Percentiles rank a stretch among this genome's conserved stretches.
Conservation (phyloP, 2,888 invertebrate species). For the Nephrotoma appendiculata region DNA sequence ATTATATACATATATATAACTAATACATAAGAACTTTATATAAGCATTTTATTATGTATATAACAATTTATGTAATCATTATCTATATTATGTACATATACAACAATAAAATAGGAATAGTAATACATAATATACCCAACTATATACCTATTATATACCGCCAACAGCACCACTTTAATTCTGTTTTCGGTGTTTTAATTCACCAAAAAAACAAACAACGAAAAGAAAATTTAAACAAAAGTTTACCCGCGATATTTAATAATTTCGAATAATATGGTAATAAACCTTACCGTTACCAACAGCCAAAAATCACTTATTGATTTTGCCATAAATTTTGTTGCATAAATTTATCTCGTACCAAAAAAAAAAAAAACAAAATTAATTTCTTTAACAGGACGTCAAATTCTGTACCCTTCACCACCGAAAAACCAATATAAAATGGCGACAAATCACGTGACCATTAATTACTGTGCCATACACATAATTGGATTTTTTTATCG, state of each 20-base stretch:
- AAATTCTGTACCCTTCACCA: constrained; percentile 32
- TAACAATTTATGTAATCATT: not conserved
- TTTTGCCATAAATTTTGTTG: not conserved
- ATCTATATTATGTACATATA: no score
- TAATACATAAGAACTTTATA: not conserved
- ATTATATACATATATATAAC: constrained; percentile 9
- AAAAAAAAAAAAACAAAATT: not conserved
- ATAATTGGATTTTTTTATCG: constrained; percentile 7
- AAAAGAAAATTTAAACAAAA: not conserved
- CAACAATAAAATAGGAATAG: not conserved
- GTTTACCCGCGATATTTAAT: constrained; percentile 6
- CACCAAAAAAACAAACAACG: not conserved
- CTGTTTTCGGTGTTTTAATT: not conserved
- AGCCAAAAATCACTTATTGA: not conserved
- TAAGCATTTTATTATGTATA: constrained; percentile 5
- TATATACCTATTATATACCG: not conserved
- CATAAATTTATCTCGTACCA: not conserved
- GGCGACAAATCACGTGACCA: constrained; percentile 44
- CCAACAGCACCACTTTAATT: not conserved
- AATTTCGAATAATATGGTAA: not conserved
- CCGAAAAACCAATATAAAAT: constrained; percentile 36
- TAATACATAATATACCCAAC: not conserved
- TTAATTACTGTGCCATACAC: constrained; percentile 29
- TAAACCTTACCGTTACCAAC: not conserved
- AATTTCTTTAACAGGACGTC: constrained; percentile 23